These are phyloP conservation scores for Drosophila sucinea DNA, from an alignment of 1,140 invertebrate genomes.

Conservation along the genomic window DNA sequence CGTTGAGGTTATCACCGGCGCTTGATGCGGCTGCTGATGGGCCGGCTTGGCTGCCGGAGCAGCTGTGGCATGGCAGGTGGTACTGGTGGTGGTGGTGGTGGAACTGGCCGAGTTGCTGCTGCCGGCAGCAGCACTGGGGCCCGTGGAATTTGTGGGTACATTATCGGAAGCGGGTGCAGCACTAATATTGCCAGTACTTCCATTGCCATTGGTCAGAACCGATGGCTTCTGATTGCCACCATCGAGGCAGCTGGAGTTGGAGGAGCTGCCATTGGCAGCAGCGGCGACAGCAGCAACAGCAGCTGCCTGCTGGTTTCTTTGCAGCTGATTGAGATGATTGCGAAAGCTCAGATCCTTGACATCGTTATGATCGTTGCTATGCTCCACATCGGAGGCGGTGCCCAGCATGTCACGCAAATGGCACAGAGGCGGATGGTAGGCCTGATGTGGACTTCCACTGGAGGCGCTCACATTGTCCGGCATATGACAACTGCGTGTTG, in stretches of 20 bases:
- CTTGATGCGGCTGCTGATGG: conserved; percentile 75
- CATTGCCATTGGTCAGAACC: conserved; percentile 26
- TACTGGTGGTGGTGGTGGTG: conserved; percentile 42
- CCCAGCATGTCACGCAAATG: conserved; percentile 82
- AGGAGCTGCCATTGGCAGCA: conserved; percentile 27
- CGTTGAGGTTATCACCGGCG: conserved; percentile 76
- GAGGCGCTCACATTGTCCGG: conserved; percentile 82
- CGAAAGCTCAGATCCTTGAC: conserved; percentile 82
- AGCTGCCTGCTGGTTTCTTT: conserved; percentile 56
- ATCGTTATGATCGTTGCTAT: conserved; percentile 89
- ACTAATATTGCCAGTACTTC: neutral
- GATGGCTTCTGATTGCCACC: conserved; percentile 20
- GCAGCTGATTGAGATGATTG: conserved; percentile 77
- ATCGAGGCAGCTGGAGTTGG: conserved; percentile 38
- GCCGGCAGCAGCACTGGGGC: conserved; percentile 25
- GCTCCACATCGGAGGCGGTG: conserved; percentile 79
- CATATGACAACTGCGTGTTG: conserved; percentile 82
- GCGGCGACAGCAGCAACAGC: conserved; percentile 48
- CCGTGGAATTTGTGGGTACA: conserved; percentile 64
- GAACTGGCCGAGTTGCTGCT: conserved; percentile 63
- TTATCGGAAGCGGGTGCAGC: conserved; percentile 31
- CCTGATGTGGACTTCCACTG: conserved; percentile 81
- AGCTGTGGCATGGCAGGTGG: conserved; percentile 36
- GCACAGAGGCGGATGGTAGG: conserved; percentile 81
- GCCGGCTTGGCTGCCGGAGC: conserved; percentile 30